Base-by-base conservation (phyloP, 2,888 invertebrate species). In the Caradrina kadenii region DNA sequence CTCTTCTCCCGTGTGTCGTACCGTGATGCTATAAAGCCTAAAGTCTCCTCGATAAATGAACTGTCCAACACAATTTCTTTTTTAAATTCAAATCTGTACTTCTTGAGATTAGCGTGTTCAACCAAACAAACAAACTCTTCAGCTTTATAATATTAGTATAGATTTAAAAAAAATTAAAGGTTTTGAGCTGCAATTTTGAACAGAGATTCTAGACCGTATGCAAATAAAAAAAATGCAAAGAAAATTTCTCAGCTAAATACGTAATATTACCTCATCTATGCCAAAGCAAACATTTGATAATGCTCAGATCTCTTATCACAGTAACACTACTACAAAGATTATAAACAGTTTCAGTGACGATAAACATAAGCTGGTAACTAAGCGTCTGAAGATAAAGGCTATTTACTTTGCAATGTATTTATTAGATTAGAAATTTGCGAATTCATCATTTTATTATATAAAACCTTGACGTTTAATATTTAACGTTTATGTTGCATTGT, bases 231-330 rank as follows among this genome's bases (percentile, higher is more conserved):
- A 50, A 49, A 45, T 50, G 49, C 19, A 17, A 7, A 0, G n/a
- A 56, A 54, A 48, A 31, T 11, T 11, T n/a, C 5, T 39, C 13
- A n/a, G n/a, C 42, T 42, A 15, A 35, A 35, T 52, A 45, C n/a
- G 21, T 26, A 45, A 19, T 22, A 54, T 73, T 61, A 75, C 54
- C 58, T 62, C 80, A 63, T 56, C 4, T 48, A 11, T 60, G 63
- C 0, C 39, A 58, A 64, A 52, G 48, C 55, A 75, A 69, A 75
- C n/a, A 72, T 39, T 55, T 56, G 76, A 81, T 75, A 68, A 69
- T 63, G 26, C 42, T 39, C 53, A 55, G 31, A 69, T 66, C 52
- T 58, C 39, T 74, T 83, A 82, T 80, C 84, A 66, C 21, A 52
- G 71, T 26, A 53, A 64, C 56, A 54, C 69, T 65, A 42, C 52